A percentile compares a stretch with the other conserved stretches of the same genome.
These are phyloP conservation scores for Oophaga pumilio DNA, from an alignment of 2,113 vertebrate species.

Conservation along the genomic window DNA sequence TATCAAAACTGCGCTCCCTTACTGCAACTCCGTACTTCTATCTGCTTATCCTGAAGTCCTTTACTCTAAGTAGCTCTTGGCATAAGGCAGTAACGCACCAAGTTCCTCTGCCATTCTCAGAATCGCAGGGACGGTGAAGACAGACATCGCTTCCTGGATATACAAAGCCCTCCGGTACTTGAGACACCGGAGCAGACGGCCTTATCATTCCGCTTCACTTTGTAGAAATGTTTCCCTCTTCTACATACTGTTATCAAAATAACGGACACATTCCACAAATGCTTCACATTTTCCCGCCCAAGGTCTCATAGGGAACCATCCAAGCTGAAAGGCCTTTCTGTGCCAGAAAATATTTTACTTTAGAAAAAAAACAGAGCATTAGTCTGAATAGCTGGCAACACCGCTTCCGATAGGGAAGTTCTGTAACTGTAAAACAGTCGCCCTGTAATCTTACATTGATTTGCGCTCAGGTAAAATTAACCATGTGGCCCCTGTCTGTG, in stretches of 20 bases:
- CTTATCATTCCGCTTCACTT: neutral
- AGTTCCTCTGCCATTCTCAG: neutral
- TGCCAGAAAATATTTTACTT: neutral
- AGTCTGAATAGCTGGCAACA: neutral
- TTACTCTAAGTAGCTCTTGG: too few relatives aligned
- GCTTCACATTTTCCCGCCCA: conserved; percentile 30
- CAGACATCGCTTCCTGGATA: neutral
- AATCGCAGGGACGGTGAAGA: neutral
- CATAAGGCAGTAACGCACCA: too few relatives aligned
- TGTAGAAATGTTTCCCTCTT: neutral
- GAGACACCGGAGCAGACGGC: neutral
- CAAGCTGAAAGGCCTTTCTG: neutral
- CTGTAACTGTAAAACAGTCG: too few relatives aligned
- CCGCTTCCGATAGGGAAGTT: too few relatives aligned
- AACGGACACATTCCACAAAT: conserved; percentile 46
- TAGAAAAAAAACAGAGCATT: neutral
- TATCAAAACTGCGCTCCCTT: too few relatives aligned
- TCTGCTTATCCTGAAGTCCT: too few relatives aligned
- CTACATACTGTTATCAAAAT: conserved; percentile 32
- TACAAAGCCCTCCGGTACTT: neutral
- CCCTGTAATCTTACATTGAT: too few relatives aligned
- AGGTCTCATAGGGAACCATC: neutral
- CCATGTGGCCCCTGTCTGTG: too few relatives aligned
- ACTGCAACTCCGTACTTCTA: too few relatives aligned
- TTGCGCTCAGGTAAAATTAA: too few relatives aligned